These are phyloP conservation scores for Dryas iulia DNA, from an alignment of 1,140 invertebrate species.

Conservation along the genomic window DNA sequence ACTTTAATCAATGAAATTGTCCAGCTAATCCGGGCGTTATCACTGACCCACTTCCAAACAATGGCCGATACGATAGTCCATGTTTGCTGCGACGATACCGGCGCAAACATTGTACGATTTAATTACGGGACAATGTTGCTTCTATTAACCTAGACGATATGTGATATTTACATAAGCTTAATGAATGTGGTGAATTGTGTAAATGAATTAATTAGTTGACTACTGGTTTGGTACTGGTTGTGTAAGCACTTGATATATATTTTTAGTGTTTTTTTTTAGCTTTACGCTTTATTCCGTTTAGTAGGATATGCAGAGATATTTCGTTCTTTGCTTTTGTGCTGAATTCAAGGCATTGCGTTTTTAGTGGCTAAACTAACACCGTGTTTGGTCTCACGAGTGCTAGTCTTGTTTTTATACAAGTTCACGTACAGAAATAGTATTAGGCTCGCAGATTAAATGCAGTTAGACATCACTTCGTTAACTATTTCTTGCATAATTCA, in stretches of 20 bases:
- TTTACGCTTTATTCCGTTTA: too few relatives aligned
- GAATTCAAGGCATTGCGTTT: too few relatives aligned
- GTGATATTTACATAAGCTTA: background rate
- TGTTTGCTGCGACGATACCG: slow-evolving; percentile 19
- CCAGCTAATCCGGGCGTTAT: slow-evolving; percentile 41
- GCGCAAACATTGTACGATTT: slow-evolving; percentile 4
- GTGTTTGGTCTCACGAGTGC: too few relatives aligned
- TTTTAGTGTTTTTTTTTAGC: background rate
- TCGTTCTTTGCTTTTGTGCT: too few relatives aligned
- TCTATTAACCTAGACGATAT: background rate
- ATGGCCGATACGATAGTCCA: slow-evolving; percentile 37
- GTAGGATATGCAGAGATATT: too few relatives aligned
- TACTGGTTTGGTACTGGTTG: background rate
- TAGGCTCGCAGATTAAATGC: too few relatives aligned
- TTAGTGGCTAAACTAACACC: too few relatives aligned
- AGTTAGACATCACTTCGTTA: too few relatives aligned
- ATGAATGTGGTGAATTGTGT: background rate
- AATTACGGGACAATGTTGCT: background rate
- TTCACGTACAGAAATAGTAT: too few relatives aligned
- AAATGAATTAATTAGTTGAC: background rate
- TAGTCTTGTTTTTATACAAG: too few relatives aligned
- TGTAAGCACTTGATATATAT: background rate
- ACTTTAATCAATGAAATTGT: slow-evolving; percentile 43
- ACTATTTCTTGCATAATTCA: too few relatives aligned
- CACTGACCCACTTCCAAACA: slow-evolving; percentile 42